Evolutionary conservation across 1,140 invertebrate species (phyloP).

Genomic region (Holotrichia oblita): DNA sequence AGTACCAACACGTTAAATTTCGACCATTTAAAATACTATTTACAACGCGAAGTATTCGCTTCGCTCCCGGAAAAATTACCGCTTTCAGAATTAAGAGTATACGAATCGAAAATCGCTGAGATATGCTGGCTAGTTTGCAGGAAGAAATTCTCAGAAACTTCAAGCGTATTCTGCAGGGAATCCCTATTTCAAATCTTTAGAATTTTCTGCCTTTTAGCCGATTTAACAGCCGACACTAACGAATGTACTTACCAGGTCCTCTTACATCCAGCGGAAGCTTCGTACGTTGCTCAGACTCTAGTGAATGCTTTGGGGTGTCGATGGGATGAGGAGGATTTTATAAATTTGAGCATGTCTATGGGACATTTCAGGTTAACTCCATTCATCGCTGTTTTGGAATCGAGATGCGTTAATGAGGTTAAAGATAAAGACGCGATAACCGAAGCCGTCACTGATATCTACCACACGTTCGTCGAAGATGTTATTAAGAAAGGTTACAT

Average conservation of each 20-base stretch:
- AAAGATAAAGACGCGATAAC: slow-evolving; percentile 70
- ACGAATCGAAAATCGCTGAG: slow-evolving; percentile 70
- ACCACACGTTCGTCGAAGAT: slow-evolving; percentile 81
- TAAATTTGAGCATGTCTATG: slow-evolving; percentile 70
- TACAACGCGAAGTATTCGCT: slow-evolving; percentile 77
- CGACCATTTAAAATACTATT: slow-evolving; percentile 77
- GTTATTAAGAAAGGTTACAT: slow-evolving; percentile 84
- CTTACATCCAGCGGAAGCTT: slow-evolving; percentile 73
- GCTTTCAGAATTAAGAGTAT: slow-evolving; percentile 65
- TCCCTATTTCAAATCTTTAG: slow-evolving; percentile 79
- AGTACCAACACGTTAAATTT: slow-evolving; percentile 75
- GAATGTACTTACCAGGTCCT: slow-evolving; percentile 65
- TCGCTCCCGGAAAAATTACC: slow-evolving; percentile 67
- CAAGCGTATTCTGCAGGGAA: slow-evolving; percentile 69
- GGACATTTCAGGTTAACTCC: slow-evolving; percentile 71
- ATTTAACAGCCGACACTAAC: slow-evolving; percentile 65
- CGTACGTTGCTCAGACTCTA: slow-evolving; percentile 70
- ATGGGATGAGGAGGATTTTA: slow-evolving; percentile 75
- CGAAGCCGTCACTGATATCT: slow-evolving; percentile 78
- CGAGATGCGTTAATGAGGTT: slow-evolving; percentile 70
- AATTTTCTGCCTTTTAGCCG: slow-evolving; percentile 80
- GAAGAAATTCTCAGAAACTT: slow-evolving; percentile 68
- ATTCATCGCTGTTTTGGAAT: slow-evolving; percentile 78
- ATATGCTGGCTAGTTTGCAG: slow-evolving; percentile 82
- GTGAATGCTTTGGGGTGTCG: slow-evolving; percentile 71